Percentiles rank a stretch among this genome's conserved stretches.
Conservation (phyloP, 2,888 invertebrate species). For the Agrilus cyanescens region DNA sequence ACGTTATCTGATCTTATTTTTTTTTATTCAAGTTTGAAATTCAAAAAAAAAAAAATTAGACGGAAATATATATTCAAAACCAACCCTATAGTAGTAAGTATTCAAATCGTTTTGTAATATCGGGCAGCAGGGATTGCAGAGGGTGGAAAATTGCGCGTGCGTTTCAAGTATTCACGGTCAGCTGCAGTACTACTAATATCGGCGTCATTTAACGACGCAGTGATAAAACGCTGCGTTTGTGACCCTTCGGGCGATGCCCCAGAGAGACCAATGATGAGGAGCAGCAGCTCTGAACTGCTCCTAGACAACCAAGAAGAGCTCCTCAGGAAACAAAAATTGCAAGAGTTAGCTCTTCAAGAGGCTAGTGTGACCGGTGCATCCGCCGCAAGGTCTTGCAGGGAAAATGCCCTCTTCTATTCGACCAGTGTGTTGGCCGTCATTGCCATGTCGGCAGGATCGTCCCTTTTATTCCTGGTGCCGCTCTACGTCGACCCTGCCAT, state of each 20-base stretch:
- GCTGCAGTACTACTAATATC: too few species aligned
- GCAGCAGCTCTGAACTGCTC: slow-evolving; percentile 67
- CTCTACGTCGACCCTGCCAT: slow-evolving; percentile 60
- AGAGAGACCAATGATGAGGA: slow-evolving; percentile 44
- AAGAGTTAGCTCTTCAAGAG: slow-evolving; percentile 40
- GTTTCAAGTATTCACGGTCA: too few species aligned
- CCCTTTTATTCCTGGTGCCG: slow-evolving; percentile 60
- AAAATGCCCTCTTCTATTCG: slow-evolving; percentile 58
- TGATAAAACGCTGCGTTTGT: neutral
- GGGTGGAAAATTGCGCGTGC: too few species aligned
- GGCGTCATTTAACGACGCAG: neutral
- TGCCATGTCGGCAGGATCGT: slow-evolving; percentile 60
- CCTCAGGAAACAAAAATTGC: slow-evolving; percentile 48
- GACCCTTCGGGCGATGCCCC: slow-evolving; percentile 25
- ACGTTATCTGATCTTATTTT: too few species aligned
- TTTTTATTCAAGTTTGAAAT: too few species aligned
- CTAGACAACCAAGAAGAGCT: slow-evolving; percentile 63
- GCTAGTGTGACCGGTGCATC: slow-evolving; percentile 34
- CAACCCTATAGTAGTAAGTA: too few species aligned
- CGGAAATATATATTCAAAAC: too few species aligned
- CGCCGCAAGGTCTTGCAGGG: slow-evolving; percentile 46
- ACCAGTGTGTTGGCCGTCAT: slow-evolving; percentile 58
- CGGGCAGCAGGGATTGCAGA: too few species aligned
- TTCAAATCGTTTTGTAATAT: too few species aligned
- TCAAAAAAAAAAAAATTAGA: too few species aligned